A percentile compares a stretch with the other conserved stretches of the same genome.
phyloP scores from a whole-genome alignment of 2,113 vertebrate species.

The Onychorhynchus coronatus region DNA sequence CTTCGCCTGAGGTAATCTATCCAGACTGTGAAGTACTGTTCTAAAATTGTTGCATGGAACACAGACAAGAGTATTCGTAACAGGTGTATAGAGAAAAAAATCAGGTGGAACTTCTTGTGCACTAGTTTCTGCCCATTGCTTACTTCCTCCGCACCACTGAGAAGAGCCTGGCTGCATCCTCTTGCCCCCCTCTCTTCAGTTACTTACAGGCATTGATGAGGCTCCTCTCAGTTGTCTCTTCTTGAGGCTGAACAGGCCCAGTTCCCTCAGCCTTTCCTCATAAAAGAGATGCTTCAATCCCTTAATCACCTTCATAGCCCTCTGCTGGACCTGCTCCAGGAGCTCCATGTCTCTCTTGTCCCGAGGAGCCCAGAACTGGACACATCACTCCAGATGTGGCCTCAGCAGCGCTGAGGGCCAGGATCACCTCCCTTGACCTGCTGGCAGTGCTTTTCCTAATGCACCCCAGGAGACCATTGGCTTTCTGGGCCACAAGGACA shows the following conservation, averaged over 20 bases:
- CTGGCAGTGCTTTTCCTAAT: background rate
- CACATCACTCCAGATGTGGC: background rate
- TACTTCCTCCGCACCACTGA: background rate
- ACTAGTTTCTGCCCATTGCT: background rate
- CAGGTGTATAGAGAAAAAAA: background rate
- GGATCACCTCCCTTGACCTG: background rate
- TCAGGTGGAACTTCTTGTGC: background rate
- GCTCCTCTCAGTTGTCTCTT: rapidly evolving
- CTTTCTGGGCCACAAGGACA: background rate
- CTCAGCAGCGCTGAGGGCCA: background rate
- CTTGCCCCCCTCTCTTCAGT: background rate
- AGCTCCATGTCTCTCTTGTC: rapidly evolving
- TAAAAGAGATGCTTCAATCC: background rate
- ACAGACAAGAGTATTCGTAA: background rate
- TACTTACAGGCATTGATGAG: background rate
- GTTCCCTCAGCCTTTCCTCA: background rate
- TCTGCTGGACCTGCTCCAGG: rapidly evolving
- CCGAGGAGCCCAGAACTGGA: background rate
- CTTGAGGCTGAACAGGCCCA: rapidly evolving
- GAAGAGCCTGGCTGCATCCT: background rate
- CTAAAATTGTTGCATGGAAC: background rate
- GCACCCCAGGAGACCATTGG: background rate
- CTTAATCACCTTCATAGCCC: background rate
- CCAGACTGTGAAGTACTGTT: background rate
- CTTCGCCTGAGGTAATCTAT: background rate